phyloP scores from a whole-genome alignment of 2,888 invertebrate species.

The Carpatolechia fugitivella region DNA sequence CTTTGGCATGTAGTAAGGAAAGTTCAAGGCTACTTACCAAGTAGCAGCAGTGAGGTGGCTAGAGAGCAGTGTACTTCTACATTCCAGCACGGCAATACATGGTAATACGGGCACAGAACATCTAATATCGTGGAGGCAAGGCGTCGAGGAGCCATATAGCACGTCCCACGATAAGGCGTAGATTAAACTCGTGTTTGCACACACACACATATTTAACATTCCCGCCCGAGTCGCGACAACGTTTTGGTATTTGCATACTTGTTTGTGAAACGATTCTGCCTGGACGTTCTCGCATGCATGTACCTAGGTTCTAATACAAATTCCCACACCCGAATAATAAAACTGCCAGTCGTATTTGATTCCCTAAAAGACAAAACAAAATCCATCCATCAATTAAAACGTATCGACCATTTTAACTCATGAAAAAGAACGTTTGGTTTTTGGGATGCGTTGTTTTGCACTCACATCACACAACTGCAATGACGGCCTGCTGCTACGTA shows the following conservation, averaged over 20 bases:
- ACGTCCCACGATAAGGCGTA: conserved; percentile 62
- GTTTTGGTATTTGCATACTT: conserved; percentile 69
- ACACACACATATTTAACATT: conserved; percentile 71
- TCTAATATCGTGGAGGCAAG: conserved; percentile 22
- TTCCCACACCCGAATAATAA: no score
- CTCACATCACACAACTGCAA: no score
- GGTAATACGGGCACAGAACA: not conserved
- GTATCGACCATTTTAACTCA: no score
- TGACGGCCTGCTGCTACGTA: no score
- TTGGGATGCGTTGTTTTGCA: no score
- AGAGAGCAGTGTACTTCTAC: not conserved
- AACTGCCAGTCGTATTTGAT: no score
- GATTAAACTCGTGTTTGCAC: conserved; percentile 74
- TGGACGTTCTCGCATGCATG: conserved; percentile 30
- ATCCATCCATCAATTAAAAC: no score
- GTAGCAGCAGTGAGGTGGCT: not conserved
- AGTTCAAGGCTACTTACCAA: not conserved
- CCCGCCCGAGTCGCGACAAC: conserved; percentile 60
- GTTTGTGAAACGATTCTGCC: conserved; percentile 67
- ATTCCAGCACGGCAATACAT: not conserved
- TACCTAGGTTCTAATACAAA: not conserved
- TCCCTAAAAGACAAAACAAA: no score
- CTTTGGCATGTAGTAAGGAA: no score
- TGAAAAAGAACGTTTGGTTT: no score
- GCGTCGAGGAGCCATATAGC: conserved; percentile 21